Evolutionary conservation across 2,797 vertebrate genomes (phyloP), one percentile per base, ranked within the genome.

Genomic region (Microchirus variegatus): DNA sequence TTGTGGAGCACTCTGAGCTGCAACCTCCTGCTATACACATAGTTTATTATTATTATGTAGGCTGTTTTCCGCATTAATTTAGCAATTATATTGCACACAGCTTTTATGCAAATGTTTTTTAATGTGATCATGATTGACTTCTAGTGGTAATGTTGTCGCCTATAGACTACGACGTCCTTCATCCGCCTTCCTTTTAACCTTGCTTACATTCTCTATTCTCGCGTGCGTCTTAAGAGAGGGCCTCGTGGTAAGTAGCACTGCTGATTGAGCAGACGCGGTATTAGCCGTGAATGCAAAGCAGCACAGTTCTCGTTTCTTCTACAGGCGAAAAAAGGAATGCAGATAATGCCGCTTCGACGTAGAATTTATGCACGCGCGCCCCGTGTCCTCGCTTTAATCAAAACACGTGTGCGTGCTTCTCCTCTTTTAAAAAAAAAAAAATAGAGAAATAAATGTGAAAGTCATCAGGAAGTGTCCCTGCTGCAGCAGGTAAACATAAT

Each of bases 161-260:
- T 73, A 42, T 56, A 63, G 66, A 75, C 77, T 68, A 50, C 15
- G 37, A 31, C 42, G 66, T 65, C 69, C 78, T 81, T 73, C 63
- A 46, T 45, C 38, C 7, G 18, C 36, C 26, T 46, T 40, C 35
- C 43, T 71, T 60, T 60, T 67, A 63, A 67, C 73, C 69, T 77
- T 71, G 64, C 47, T 37, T 46, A 26, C 18, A 7, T 31, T 47
- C 44, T 64, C 61, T 31, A 56, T 60, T 74, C 35, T 57, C n/a
- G 15, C 59, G 17, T 59, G 65, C 35, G 35, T 65, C 53, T 74
- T 49, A 36, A 37, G 58, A 66, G 56, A 49, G n/a, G 5, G 35
- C 53, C 42, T 38, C 48, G 8, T 37, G 47, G 44, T n/a, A n/a
- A n/a, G 54, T 58, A 66, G 56, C 44, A 53, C 9, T 45, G 64